Percentiles rank a stretch among this genome's conserved stretches.
These are phyloP conservation scores for Ginglymostoma cirratum DNA, from an alignment of 2,113 vertebrate species.

Conservation along the genomic window DNA sequence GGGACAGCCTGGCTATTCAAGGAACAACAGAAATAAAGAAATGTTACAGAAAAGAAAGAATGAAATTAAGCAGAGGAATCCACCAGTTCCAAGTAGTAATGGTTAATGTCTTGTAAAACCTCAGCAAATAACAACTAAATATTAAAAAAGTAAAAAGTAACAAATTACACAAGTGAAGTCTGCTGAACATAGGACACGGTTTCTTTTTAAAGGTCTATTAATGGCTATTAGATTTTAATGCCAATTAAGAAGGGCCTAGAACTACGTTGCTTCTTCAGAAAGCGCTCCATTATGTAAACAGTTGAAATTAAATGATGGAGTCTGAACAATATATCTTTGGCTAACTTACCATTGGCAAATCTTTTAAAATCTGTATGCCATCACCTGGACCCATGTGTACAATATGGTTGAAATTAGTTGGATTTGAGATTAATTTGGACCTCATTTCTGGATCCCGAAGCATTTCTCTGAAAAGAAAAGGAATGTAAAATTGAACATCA, in stretches of 20 bases:
- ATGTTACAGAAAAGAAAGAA: conserved; percentile 50
- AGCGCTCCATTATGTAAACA: not conserved
- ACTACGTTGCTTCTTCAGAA: not conserved
- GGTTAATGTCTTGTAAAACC: conserved; percentile 48
- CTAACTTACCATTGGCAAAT: conserved; percentile 85
- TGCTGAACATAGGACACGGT: not conserved
- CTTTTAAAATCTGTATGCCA: conserved; percentile 97
- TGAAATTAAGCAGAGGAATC: conserved; percentile 42
- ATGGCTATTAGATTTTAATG: too few species aligned
- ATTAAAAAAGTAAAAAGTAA: not conserved
- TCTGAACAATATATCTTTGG: not conserved
- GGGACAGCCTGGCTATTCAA: conserved; percentile 66
- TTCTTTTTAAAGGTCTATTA: not conserved
- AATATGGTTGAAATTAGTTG: conserved; percentile 99
- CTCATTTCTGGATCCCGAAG: conserved; percentile 96
- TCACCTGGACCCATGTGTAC: conserved; percentile 99
- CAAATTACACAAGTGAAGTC: not conserved
- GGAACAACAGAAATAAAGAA: not conserved
- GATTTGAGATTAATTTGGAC: conserved; percentile 98
- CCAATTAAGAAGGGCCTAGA: not conserved
- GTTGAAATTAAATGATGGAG: not conserved
- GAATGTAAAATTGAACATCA: not conserved
- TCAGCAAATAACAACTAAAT: conserved; percentile 37
- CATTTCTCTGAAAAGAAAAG: conserved; percentile 80
- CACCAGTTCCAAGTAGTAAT: conserved; percentile 51